Conservation (phyloP, 37 sponge, comb jelly and placozoan genomes). For the Amphimedon queenslandica region DNA sequence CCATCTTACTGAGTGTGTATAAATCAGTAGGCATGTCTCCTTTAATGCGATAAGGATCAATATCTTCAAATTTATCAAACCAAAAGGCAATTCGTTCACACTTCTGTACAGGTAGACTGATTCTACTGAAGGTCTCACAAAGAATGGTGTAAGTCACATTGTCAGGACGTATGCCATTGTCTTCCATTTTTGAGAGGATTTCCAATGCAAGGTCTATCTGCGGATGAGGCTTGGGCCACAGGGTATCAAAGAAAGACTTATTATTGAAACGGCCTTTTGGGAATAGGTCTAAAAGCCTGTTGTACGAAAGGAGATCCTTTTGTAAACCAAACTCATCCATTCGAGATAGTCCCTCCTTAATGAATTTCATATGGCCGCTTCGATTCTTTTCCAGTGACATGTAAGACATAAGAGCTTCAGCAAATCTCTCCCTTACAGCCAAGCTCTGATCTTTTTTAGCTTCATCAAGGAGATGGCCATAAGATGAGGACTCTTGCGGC, state of each 20-base stretch:
- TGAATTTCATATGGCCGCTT: constrained; percentile 76
- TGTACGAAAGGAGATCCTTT: constrained; percentile 74
- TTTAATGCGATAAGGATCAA: constrained; percentile 76
- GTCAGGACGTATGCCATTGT: constrained; percentile 77
- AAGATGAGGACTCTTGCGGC: too few species aligned
- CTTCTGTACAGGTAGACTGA: constrained; percentile 81
- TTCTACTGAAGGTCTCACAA: constrained; percentile 63
- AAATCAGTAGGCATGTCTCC: constrained; percentile 37
- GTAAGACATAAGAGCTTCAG: constrained; percentile 60
- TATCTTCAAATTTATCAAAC: constrained; percentile 72
- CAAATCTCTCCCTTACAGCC: constrained; percentile 42
- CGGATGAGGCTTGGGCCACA: constrained; percentile 85
- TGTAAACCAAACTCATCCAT: constrained; percentile 82
- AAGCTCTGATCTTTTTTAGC: constrained; percentile 23
- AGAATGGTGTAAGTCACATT: constrained; percentile 59
- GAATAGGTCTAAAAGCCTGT: constrained; percentile 71
- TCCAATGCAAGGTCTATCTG: constrained; percentile 82
- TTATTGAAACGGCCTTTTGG: constrained; percentile 74
- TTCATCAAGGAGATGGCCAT: constrained; percentile 38
- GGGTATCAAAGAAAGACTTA: constrained; percentile 67
- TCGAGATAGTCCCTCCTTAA: constrained; percentile 54
- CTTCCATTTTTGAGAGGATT: constrained; percentile 87
- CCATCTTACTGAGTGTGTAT: constrained; percentile 41
- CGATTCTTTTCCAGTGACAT: constrained; percentile 55
- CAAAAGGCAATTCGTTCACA: constrained; percentile 78